Conservation (phyloP, 2,797 vertebrate species). For the Masticophis lateralis region DNA sequence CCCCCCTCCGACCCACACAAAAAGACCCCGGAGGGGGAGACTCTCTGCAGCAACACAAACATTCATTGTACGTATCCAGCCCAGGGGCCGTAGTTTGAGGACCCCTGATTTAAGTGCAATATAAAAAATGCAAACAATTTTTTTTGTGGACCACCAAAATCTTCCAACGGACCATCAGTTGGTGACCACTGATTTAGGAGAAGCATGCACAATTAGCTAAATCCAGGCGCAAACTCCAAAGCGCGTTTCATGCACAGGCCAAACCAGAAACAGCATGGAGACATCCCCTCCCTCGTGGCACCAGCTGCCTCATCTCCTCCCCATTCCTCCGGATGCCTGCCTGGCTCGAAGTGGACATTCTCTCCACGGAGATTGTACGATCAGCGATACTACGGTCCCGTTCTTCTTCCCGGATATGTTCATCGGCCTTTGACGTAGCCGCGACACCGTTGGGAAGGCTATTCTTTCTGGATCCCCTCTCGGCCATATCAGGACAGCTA, state of each 20-base stretch:
- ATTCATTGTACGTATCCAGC: too few species aligned
- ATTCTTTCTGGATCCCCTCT: constrained; percentile 22
- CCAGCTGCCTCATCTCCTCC: not conserved
- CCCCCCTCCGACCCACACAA: too few species aligned
- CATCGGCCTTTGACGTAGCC: constrained; percentile 44
- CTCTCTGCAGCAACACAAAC: too few species aligned
- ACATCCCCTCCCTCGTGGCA: constrained; percentile 7
- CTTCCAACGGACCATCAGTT: too few species aligned
- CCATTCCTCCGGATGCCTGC: constrained; percentile 75
- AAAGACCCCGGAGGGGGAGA: too few species aligned
- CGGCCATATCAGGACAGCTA: constrained; percentile 29
- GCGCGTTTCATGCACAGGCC: constrained; percentile 35
- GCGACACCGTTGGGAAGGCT: not conserved
- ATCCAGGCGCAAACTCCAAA: not conserved
- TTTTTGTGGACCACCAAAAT: too few species aligned
- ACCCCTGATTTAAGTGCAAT: too few species aligned
- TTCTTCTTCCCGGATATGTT: constrained; percentile 62
- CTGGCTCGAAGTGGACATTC: constrained; percentile 89
- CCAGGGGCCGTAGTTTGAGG: too few species aligned
- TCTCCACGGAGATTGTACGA: constrained; percentile 71
- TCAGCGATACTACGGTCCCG: constrained; percentile 68
- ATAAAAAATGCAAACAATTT: too few species aligned
- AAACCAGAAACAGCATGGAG: constrained; percentile 7
- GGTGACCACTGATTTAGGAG: not conserved
- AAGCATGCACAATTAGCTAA: constrained; percentile 58